A percentile compares a stretch with the other conserved stretches of the same genome.
These are phyloP conservation scores for Girardinichthys multiradiatus DNA, from an alignment of 2,113 vertebrate genomes.

Conservation along the genomic window DNA sequence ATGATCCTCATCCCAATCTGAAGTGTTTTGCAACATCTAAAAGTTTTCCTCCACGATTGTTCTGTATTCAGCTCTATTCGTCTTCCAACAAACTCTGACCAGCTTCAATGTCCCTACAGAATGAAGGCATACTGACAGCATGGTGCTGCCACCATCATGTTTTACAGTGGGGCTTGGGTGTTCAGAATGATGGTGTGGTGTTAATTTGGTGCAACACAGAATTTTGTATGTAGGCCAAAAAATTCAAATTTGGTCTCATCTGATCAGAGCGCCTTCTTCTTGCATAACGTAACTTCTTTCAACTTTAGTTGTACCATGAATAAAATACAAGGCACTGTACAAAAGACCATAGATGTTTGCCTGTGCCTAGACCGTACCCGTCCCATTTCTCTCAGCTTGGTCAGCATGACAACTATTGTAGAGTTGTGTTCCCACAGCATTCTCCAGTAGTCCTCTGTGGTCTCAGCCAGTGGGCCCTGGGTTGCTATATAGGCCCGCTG, in stretches of 20 bases:
- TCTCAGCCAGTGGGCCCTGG: constrained; percentile 96
- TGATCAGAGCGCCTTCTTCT: background rate
- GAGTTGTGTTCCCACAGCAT: constrained; percentile 99
- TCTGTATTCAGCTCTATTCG: background rate
- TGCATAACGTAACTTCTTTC: too few relatives aligned
- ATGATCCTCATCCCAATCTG: background rate
- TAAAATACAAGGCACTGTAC: too few relatives aligned
- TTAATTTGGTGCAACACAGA: background rate
- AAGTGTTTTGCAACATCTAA: background rate
- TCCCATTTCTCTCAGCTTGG: constrained; percentile 98
- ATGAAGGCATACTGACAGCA: background rate
- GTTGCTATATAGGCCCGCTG: constrained; percentile 98
- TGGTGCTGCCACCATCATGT: background rate
- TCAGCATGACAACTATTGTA: constrained; percentile 98
- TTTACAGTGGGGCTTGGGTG: background rate
- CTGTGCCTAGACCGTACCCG: constrained; percentile 80
- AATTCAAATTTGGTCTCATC: background rate
- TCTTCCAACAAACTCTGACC: background rate
- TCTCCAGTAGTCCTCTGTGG: constrained; percentile 98
- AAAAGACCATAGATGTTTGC: background rate
- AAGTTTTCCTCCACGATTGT: background rate
- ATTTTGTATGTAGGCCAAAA: background rate
- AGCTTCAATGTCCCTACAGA: background rate
- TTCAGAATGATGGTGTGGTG: background rate
- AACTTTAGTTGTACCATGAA: background rate